Evolutionary conservation across 2,888 invertebrate species (phyloP), one percentile per base, ranked within the genome.

Genomic region (Sympetrum striolatum): DNA sequence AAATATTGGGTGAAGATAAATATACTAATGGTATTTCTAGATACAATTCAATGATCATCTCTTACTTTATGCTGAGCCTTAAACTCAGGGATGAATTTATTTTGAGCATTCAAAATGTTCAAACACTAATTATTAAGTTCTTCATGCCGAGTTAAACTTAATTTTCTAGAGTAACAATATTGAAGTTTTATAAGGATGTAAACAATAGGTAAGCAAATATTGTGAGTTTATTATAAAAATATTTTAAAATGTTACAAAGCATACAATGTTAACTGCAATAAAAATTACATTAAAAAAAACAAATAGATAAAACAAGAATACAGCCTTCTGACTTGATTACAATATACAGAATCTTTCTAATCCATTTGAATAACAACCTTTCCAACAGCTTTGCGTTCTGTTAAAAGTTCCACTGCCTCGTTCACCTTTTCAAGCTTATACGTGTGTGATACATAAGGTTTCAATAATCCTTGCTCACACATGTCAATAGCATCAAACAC

Each of bases 381-480:
- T 91, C 96, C 96, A 82, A 95, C 95, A 91, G 95, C 95, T 93
- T 95, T 95, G 92, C 95, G 94, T 48, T 95, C 94, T 91, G 94
- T 93, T 90, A 96, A 94, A 92, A 94, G 95, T 92, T 95, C 93
- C 37, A 96, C 93, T 0, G 96, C 96, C 91, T 96, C 94, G 92
- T 96, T 96, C 14, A 96, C 94, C 92, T 96, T 93, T 58, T 95
- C 93, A 82, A 96, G 93, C 53, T 94, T 93, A 92, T 95, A 96
- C 90, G 93, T 94, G 90, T 95, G 94, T 64, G 95, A 95, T 81
- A 95, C 93, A 91, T 95, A 94, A 1, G 96, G 96, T 25, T 93
- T 94, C 91, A 96, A 95, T n/a, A 96, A 93, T 37, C 95, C 95
- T 92, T 96, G 95, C 91, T 95, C 95, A 58, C 95, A 95, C 93